These are phyloP conservation scores for Leptinotarsa texana DNA, from an alignment of 1,140 invertebrate genomes.

Conservation along the genomic window DNA sequence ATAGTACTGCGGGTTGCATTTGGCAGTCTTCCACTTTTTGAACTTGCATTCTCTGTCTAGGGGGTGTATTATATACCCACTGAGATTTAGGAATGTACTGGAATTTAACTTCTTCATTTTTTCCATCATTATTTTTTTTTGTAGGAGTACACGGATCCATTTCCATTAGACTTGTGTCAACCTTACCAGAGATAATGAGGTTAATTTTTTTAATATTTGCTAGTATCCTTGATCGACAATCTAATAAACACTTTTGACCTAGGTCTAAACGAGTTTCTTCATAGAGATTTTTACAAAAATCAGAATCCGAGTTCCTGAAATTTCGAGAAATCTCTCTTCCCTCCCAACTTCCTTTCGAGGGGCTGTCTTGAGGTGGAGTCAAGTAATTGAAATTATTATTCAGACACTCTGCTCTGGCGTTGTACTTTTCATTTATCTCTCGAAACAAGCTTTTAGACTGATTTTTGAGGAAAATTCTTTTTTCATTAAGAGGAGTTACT, in stretches of 20 bases:
- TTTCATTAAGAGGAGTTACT: neutral
- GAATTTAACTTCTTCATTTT: slow-evolving; percentile 29
- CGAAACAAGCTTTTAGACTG: slow-evolving; percentile 36
- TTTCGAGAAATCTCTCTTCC: neutral
- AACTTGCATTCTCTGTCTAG: slow-evolving; percentile 23
- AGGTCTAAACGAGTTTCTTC: neutral
- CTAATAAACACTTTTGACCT: neutral
- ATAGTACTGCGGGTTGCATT: slow-evolving; percentile 28
- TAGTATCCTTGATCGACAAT: slow-evolving; percentile 17
- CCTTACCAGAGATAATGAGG: slow-evolving; percentile 25
- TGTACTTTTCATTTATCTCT: slow-evolving; percentile 30
- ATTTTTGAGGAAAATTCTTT: slow-evolving; percentile 17
- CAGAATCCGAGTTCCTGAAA: neutral
- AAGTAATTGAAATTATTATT: slow-evolving; percentile 13
- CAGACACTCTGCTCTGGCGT: neutral
- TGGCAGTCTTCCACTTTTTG: slow-evolving; percentile 17
- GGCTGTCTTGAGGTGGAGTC: slow-evolving; percentile 3
- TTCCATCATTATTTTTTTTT: neutral
- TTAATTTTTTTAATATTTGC: slow-evolving; percentile 32
- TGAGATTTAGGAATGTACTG: slow-evolving; percentile 23
- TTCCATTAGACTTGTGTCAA: neutral
- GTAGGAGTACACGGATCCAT: neutral
- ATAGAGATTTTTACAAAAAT: slow-evolving; percentile 6
- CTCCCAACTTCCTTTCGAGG: neutral
- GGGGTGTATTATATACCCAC: slow-evolving; percentile 37